These are phyloP conservation scores for Polyploca ridens DNA, from an alignment of 2,888 invertebrate species.

Conservation along the genomic window DNA sequence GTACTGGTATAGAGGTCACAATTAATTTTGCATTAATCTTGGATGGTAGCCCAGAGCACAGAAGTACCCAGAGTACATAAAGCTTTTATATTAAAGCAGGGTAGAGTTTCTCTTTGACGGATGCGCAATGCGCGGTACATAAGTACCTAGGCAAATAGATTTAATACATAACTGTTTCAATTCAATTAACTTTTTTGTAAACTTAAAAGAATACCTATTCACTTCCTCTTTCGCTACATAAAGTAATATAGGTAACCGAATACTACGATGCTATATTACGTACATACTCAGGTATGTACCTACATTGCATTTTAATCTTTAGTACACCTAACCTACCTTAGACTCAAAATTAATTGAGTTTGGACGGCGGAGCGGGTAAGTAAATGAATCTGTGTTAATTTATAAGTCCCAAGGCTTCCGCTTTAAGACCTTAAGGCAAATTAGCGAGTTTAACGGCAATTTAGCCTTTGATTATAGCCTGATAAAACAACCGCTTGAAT, in stretches of 20 bases:
- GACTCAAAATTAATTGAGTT: slow-evolving; percentile 49
- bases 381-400: slow-evolving; percentile 66
- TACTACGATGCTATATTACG: neutral
- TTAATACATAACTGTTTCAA: too few relatives aligned
- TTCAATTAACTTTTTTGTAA: too few relatives aligned
- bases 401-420: slow-evolving; percentile 54
- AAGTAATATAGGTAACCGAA: neutral
- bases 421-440: slow-evolving; percentile 50
- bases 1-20: slow-evolving; percentile 1
- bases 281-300: neutral
- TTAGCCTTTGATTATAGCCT: slow-evolving; percentile 21
- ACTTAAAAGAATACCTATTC: too few relatives aligned
- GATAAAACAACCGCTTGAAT: neutral
- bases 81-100: neutral
- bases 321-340: slow-evolving; percentile 16
- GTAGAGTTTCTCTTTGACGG: neutral
- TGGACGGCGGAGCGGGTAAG: slow-evolving; percentile 41
- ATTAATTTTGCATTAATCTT: slow-evolving; percentile 12
- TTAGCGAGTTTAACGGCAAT: slow-evolving; percentile 47
- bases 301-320: neutral
- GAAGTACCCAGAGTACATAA: neutral
- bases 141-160: neutral
- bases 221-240: too few relatives aligned
- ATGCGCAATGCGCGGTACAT: neutral
- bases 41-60: neutral